A percentile compares a stretch with the other conserved stretches of the same genome.
Evolutionary conservation across 2,888 invertebrate genomes (phyloP).

Genomic region (Drosophila macrothrix): DNA sequence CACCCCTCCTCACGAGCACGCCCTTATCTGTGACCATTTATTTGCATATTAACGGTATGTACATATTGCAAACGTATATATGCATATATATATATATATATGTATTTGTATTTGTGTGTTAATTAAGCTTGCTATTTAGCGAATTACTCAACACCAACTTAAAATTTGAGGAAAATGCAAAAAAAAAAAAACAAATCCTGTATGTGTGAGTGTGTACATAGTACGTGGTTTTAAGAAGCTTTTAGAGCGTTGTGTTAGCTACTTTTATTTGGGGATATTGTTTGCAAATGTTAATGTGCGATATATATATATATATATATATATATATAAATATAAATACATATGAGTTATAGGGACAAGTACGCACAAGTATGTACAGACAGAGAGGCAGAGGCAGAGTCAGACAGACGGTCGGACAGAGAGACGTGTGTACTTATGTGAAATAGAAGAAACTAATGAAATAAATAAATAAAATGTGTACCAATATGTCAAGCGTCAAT

Average conservation of each 20-base stretch:
- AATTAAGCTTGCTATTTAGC: constrained; percentile 15
- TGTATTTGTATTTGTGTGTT: not conserved
- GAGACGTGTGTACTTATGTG: constrained; percentile 6
- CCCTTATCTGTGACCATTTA: not conserved
- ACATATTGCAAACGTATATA: not conserved
- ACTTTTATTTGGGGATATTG: not conserved
- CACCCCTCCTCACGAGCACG: not conserved
- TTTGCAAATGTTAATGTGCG: constrained; percentile 1
- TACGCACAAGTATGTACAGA: not conserved
- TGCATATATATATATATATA: not conserved
- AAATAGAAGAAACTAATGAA: constrained; percentile 22
- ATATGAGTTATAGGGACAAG: not conserved
- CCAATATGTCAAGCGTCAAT: constrained; percentile 78
- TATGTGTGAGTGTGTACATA: constrained; percentile 15
- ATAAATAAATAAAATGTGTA: constrained; percentile 74
- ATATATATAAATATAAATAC: not conserved
- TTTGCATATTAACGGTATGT: not conserved
- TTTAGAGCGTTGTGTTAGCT: not conserved
- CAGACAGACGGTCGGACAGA: not conserved
- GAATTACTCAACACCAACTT: constrained; percentile 27
- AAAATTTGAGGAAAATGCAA: constrained; percentile 26
- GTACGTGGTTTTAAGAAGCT: constrained; percentile 5
- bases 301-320: not conserved
- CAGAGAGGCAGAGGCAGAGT: not conserved
- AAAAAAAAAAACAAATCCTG: constrained; percentile 2